These are phyloP conservation scores for Poecile atricapillus DNA, from an alignment of 2,113 vertebrate genomes.

Conservation along the genomic window DNA sequence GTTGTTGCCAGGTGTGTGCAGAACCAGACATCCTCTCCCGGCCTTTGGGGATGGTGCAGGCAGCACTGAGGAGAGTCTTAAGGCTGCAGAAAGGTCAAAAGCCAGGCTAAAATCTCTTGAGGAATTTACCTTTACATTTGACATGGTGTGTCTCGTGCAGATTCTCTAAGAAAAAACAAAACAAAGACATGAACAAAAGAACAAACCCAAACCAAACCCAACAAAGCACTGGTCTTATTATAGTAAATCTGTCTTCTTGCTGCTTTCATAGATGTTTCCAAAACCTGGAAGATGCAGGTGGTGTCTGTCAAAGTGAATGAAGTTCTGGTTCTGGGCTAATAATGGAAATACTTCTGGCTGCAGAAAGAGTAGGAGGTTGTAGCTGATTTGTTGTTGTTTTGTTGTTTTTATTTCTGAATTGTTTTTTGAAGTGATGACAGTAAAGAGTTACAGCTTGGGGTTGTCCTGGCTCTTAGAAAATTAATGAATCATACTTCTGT, in stretches of 20 bases:
- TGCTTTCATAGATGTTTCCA: background rate
- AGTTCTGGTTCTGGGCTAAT: background rate
- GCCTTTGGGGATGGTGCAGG: background rate
- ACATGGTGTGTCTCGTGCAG: background rate
- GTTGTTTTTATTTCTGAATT: background rate
- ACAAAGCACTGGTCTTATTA: background rate
- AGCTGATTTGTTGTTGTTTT: background rate
- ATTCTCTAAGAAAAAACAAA: background rate
- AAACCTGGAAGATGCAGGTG: background rate
- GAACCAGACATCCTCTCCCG: background rate
- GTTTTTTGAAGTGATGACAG: background rate
- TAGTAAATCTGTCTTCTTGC: background rate
- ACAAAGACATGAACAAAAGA: background rate
- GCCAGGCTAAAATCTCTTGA: background rate
- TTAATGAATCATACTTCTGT: background rate
- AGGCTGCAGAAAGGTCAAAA: constrained; percentile 51
- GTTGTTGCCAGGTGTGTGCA: background rate
- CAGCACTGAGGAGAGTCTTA: background rate
- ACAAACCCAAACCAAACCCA: background rate
- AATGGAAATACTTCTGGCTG: background rate
- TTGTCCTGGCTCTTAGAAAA: background rate
- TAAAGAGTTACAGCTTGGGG: background rate
- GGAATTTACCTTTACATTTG: constrained; percentile 5
- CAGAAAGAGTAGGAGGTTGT: background rate
- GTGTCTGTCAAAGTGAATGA: background rate